phyloP scores from a whole-genome alignment of 2,797 vertebrate species.

The Nannoperca australis region DNA sequence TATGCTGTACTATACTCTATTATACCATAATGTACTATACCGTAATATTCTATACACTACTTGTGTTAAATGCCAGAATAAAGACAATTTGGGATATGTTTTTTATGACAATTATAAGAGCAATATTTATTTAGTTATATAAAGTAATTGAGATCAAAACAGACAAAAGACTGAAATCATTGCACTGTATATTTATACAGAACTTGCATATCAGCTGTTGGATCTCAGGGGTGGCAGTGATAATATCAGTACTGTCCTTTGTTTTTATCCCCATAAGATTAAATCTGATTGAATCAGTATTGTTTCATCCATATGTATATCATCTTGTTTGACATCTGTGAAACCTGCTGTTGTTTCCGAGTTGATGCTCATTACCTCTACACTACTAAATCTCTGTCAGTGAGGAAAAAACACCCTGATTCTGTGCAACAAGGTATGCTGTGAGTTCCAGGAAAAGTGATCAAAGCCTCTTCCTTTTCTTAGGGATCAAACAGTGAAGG shows the following conservation, averaged over 20 bases:
- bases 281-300: neutral
- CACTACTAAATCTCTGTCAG: conserved; percentile 33
- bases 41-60: too few species aligned
- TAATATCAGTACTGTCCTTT: neutral
- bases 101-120: neutral
- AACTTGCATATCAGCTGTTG: neutral
- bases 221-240: neutral
- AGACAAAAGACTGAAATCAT: neutral
- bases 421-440: conserved; percentile 46
- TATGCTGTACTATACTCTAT: neutral
- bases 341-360: neutral
- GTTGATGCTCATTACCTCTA: conserved; percentile 5
- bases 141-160: neutral
- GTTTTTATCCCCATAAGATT: neutral
- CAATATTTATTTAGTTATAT: neutral
- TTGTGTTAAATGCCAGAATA: neutral
- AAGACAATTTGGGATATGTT: neutral
- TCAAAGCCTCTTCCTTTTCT: conserved; percentile 82
- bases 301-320: neutral
- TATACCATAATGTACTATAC: neutral
- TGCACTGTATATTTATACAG: neutral
- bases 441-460: conserved; percentile 76
- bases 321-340: neutral
- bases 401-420: conserved; percentile 71
- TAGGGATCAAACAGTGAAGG: conserved; percentile 76